Conservation (phyloP, 2,797 vertebrate species). For the Halcyon smyrnensis region DNA sequence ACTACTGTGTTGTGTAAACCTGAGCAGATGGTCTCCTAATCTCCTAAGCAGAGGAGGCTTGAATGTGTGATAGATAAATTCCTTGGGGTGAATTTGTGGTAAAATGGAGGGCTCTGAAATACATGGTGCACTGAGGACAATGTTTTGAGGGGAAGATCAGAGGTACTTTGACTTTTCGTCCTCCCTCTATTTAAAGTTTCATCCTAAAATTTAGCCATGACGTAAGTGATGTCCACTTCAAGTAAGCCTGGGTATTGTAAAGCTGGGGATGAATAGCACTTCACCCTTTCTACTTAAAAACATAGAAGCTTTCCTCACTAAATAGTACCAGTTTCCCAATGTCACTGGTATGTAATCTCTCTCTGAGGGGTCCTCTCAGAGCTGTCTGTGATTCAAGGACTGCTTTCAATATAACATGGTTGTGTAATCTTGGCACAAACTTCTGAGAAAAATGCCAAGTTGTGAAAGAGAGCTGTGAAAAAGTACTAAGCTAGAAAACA, state of each 20-base stretch:
- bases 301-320: background rate
- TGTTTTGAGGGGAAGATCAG: background rate
- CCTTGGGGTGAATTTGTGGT: background rate
- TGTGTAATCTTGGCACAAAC: conserved; percentile 18
- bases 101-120: conserved; percentile 3
- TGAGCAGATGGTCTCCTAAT: conserved; percentile 57
- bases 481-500: conserved; percentile 5
- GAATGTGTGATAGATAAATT: background rate
- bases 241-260: background rate
- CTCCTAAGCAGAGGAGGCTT: conserved; percentile 17
- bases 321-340: background rate
- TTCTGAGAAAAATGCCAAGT: background rate
- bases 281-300: background rate
- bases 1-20: conserved; percentile 60
- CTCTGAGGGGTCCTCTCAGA: background rate
- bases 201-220: background rate
- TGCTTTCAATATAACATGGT: background rate
- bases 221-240: background rate
- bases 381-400: background rate
- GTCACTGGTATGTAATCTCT: background rate
- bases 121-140: background rate
- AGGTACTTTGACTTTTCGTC: background rate
- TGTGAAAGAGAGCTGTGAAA: conserved; percentile 32
- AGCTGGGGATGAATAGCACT: background rate
- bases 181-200: background rate